Evolutionary conservation across 2,113 vertebrate genomes (phyloP).

Genomic region (Scomber scombrus): DNA sequence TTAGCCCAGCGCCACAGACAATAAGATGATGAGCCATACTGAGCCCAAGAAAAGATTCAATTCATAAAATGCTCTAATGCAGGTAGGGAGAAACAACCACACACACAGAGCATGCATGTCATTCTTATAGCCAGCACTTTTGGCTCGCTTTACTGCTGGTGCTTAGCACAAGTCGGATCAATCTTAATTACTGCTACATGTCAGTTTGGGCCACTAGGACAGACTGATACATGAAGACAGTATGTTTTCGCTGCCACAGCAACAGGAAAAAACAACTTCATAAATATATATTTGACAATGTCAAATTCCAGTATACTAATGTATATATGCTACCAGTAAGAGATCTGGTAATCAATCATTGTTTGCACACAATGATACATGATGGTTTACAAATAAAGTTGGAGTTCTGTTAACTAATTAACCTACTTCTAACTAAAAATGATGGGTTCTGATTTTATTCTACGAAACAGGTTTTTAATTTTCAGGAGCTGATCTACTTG

Average conservation of each 20-base stretch:
- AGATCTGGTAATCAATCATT: background rate
- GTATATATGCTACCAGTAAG: background rate
- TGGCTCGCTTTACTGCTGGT: background rate
- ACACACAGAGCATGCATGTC: slow-evolving; percentile 13
- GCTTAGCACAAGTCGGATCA: slow-evolving; percentile 14
- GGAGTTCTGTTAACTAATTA: too few species aligned
- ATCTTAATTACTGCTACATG: slow-evolving; percentile 34
- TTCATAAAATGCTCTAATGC: slow-evolving; percentile 42
- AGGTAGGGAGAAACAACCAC: slow-evolving; percentile 21
- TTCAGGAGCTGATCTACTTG: too few species aligned
- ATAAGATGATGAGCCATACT: slow-evolving; percentile 51
- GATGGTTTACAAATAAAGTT: too few species aligned
- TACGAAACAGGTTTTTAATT: too few species aligned
- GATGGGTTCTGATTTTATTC: too few species aligned
- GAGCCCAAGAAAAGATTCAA: slow-evolving; percentile 37
- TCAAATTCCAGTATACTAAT: background rate
- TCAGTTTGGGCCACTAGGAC: slow-evolving; percentile 8
- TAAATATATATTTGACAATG: background rate
- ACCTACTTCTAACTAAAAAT: too few species aligned
- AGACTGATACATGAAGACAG: slow-evolving; percentile 2
- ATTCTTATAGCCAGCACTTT: slow-evolving; percentile 2
- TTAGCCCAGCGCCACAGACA: slow-evolving; percentile 53
- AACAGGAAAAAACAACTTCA: background rate
- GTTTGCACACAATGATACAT: too few species aligned
- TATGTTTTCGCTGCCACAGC: background rate